phyloP scores from a whole-genome alignment of 2,113 vertebrate genomes.

The Leptodactylus fuscus region DNA sequence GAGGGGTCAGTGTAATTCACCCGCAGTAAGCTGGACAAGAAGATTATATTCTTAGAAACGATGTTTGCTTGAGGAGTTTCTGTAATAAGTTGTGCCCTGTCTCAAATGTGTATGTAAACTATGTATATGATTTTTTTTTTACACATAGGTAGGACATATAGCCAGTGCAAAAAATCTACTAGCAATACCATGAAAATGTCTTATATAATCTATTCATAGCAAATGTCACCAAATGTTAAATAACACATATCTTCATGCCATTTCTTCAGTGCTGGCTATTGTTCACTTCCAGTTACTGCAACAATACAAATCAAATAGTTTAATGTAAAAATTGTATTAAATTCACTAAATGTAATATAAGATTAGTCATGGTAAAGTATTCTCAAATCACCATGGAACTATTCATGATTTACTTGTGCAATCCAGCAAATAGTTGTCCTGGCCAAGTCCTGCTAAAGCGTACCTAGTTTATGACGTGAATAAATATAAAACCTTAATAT shows the following conservation, averaged over 20 bases:
- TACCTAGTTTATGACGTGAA: too few relatives aligned
- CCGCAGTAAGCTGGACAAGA: neutral
- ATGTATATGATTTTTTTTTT: neutral
- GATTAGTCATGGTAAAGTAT: too few relatives aligned
- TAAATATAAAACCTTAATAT: too few relatives aligned
- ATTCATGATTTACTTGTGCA: too few relatives aligned
- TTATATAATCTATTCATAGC: neutral
- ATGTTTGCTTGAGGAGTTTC: neutral
- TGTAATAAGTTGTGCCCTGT: slow-evolving; percentile 6
- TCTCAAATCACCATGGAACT: too few relatives aligned
- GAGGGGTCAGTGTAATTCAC: slow-evolving; percentile 1
- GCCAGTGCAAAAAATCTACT: neutral
- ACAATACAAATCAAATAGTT: neutral
- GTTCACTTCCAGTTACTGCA: neutral
- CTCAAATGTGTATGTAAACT: neutral
- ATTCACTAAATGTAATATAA: too few relatives aligned
- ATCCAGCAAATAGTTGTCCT: too few relatives aligned
- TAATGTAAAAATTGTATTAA: too few relatives aligned
- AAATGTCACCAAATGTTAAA: neutral
- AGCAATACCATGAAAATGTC: too few relatives aligned
- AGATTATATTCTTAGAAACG: slow-evolving; percentile 31
- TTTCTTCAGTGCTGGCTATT: neutral
- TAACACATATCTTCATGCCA: neutral
- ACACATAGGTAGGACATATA: neutral
- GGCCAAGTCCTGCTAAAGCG: too few relatives aligned